A percentile compares a stretch with the other conserved stretches of the same genome.
These are phyloP conservation scores for Micrastur ruficollis DNA, from an alignment of 2,797 vertebrate genomes.

Conservation along the genomic window DNA sequence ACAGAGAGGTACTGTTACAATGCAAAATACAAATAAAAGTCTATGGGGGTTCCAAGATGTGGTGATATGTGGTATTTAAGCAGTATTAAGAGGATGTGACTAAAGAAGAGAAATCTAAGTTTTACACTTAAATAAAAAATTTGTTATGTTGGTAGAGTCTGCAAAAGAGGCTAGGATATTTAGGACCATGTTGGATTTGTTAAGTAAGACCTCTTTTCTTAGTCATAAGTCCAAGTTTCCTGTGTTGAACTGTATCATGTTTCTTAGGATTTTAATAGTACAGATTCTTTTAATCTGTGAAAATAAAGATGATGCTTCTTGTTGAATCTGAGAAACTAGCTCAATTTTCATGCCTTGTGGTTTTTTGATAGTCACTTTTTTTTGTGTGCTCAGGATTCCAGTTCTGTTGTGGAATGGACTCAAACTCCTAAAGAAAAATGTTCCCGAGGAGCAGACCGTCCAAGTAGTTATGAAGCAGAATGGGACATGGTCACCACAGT, in stretches of 20 bases:
- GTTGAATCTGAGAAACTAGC: background rate
- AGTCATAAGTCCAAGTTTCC: background rate
- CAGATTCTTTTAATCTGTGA: background rate
- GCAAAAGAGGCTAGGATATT: background rate
- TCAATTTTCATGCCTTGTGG: background rate
- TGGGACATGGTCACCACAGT: constrained; percentile 96
- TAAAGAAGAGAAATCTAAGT: background rate
- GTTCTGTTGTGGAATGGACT: constrained; percentile 93
- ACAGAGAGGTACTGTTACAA: background rate
- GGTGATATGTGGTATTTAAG: background rate
- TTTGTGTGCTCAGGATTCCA: constrained; percentile 86
- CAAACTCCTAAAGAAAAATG: constrained; percentile 80
- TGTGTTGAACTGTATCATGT: background rate
- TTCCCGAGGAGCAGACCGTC: constrained; percentile 77
- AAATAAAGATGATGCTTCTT: background rate
- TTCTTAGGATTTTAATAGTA: background rate
- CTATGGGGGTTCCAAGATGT: background rate
- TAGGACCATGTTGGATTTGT: background rate
- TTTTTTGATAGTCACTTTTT: background rate
- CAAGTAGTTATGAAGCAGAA: constrained; percentile 92
- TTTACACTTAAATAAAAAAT: background rate
- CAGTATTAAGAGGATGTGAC: background rate
- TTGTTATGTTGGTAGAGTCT: background rate
- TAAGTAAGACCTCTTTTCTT: background rate
- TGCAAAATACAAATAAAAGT: background rate